Base-by-base conservation (phyloP, 2,888 invertebrate species). In the Allolobophora icterica region DNA sequence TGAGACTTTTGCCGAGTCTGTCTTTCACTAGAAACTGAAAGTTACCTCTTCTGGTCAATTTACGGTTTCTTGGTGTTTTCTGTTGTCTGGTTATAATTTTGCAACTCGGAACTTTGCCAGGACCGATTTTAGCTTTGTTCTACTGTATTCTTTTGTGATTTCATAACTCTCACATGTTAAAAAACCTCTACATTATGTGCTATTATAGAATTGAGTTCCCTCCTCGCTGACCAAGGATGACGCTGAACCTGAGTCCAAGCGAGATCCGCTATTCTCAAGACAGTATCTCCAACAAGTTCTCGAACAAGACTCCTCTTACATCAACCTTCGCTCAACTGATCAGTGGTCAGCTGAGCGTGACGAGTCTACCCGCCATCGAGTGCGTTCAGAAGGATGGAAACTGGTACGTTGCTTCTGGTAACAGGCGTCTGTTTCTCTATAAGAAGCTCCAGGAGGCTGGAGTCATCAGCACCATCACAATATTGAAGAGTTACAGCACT, bases 191-290 rank as follows among this genome's bases (percentile, higher is more conserved):
- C n/a, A 17, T 71, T 24, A 1, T 52, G 4, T 52, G 24, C 2
- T 71, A 13, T n/a, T 8, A 0, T n/a, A 71, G 71, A 11, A 71
- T 17, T 71, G 71, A 5, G 71, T 4, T 71, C n/a, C 71, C 5
- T 71, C 30, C 15, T 6, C n/a, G 71, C 71, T 71, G 71, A 71
- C 8, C 71, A 30, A 52, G 24, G 52, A 52, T 52, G 52, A 24
- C 52, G 24, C 52, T 84, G 34, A 34, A 1, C 3, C 34, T 84
- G 33, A 84, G 84, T 21, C 84, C 84, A 4, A 34, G 84, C 21
- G 84, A 84, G 34, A 84, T 84, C 35, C 84, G 84, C 84, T 84
- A 84, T 15, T 84, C 84, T 19, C 84, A 84, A 21, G 84, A 84
- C 35, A 84, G 84, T 34, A 84, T 84, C 84, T 84, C 33, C 1